A percentile compares a stretch with the other conserved stretches of the same genome.
phyloP scores from a whole-genome alignment of 2,113 vertebrate species.

The Trochalopteron elliotii region DNA sequence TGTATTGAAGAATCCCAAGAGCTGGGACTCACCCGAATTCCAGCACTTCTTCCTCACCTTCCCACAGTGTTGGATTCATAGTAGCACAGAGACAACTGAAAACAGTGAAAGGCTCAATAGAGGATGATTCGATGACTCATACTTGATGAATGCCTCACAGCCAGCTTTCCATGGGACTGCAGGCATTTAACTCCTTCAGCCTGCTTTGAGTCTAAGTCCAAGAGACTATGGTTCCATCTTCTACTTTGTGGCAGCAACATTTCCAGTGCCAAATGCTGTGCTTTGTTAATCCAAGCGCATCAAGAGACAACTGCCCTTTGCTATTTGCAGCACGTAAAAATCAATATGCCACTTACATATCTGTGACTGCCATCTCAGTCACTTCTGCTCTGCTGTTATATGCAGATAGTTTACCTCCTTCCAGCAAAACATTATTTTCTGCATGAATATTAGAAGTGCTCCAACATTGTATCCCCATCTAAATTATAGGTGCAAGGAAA shows the following conservation, averaged over 20 bases:
- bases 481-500: neutral
- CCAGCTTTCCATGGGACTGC: neutral
- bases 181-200: neutral
- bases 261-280: neutral
- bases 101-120: neutral
- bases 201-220: neutral
- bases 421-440: neutral
- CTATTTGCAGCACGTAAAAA: neutral
- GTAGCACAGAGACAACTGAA: neutral
- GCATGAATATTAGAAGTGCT: neutral
- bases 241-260: neutral
- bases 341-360: neutral
- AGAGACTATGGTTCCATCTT: neutral
- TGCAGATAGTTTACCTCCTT: neutral
- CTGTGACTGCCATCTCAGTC: neutral
- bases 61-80: neutral
- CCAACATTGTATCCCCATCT: neutral
- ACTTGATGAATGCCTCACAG: neutral
- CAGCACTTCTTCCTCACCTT: neutral
- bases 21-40: neutral
- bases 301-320: neutral
- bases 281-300: neutral
- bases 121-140: slow-evolving; percentile 1
- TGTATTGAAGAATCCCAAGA: neutral
- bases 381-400: neutral